A percentile compares a stretch with the other conserved stretches of the same genome.
These are phyloP conservation scores for Nebria salina DNA, from an alignment of 2,888 invertebrate species.

Conservation along the genomic window DNA sequence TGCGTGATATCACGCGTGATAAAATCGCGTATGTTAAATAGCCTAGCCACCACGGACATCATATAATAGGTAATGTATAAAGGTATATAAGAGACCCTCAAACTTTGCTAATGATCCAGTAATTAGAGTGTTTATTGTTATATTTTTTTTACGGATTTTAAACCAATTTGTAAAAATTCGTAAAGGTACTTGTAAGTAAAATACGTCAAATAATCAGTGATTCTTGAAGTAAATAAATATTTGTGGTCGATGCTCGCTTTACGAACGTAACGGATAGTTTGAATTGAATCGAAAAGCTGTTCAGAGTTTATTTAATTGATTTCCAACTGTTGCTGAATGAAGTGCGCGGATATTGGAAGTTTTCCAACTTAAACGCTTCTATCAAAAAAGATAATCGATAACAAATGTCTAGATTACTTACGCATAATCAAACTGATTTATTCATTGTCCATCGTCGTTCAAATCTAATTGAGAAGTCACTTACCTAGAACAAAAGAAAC, in stretches of 20 bases:
- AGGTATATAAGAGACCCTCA: not conserved
- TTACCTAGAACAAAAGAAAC: not conserved
- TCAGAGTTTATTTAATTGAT: not conserved
- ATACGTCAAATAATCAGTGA: too few species aligned
- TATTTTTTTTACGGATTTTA: not conserved
- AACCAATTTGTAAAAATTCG: too few species aligned
- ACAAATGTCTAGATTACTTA: not conserved
- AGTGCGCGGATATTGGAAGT: not conserved
- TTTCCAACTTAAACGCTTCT: not conserved
- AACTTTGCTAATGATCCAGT: conserved; percentile 5
- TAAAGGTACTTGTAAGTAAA: too few species aligned
- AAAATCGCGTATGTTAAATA: conserved; percentile 17
- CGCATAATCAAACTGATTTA: conserved; percentile 1
- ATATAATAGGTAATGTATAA: not conserved
- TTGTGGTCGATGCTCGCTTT: not conserved
- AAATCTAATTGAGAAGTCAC: not conserved
- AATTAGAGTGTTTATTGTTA: not conserved
- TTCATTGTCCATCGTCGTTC: not conserved
- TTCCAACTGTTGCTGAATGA: not conserved
- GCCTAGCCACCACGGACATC: not conserved
- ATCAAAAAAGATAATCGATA: not conserved
- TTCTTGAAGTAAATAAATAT: too few species aligned
- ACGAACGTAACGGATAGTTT: not conserved
- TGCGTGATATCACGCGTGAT: conserved; percentile 7
- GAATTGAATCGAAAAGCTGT: not conserved